Evolutionary conservation across 2,888 invertebrate genomes (phyloP).

Genomic region (Drosophila atripex): DNA sequence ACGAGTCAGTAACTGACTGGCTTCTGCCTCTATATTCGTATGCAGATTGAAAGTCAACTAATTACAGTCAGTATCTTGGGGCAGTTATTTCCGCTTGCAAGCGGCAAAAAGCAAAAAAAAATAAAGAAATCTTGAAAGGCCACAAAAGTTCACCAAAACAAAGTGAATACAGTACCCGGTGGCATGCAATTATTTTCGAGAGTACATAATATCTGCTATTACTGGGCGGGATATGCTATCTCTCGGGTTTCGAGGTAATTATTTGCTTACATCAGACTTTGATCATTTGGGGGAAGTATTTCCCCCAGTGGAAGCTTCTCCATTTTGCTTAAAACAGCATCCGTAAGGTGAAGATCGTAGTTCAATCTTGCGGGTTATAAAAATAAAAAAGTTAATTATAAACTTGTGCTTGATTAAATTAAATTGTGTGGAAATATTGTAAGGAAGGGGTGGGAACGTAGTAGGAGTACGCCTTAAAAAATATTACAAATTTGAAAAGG

Average conservation of each 20-base stretch:
- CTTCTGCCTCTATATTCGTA: constrained; percentile 8
- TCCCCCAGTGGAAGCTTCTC: constrained; percentile 6
- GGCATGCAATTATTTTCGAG: constrained; percentile 25
- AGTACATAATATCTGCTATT: constrained; percentile 16
- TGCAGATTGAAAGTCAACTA: constrained; percentile 23
- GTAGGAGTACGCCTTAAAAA: too few species aligned
- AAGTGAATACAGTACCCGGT: constrained; percentile 9
- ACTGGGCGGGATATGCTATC: constrained; percentile 2
- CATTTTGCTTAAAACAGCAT: constrained; percentile 16
- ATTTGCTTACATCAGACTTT: constrained; percentile 17
- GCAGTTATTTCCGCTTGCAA: constrained; percentile 20
- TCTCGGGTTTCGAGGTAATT: constrained; percentile 12
- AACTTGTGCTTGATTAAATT: not conserved
- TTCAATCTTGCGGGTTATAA: constrained; percentile 15
- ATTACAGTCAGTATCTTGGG: constrained; percentile 11
- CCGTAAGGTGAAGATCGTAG: constrained; percentile 1
- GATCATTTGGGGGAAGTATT: constrained; percentile 10
- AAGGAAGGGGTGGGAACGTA: too few species aligned
- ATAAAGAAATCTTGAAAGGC: constrained; percentile 13
- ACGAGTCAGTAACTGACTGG: not conserved
- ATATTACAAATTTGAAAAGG: too few species aligned
- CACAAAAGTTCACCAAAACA: constrained; percentile 25
- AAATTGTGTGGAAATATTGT: too few species aligned
- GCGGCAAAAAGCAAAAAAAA: not conserved
- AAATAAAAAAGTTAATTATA: constrained; percentile 2